Evolutionary conservation across 2,888 invertebrate genomes (phyloP).

Genomic region (Stramonita haemastoma): DNA sequence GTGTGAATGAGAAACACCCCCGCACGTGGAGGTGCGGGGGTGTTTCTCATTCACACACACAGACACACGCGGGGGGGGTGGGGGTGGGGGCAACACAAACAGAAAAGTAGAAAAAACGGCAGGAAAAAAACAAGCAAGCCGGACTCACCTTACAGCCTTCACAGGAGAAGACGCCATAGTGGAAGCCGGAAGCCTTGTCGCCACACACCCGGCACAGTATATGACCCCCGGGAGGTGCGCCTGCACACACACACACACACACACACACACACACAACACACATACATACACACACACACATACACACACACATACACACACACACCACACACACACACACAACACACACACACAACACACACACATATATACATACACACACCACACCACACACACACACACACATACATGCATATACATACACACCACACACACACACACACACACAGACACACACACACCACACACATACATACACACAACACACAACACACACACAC

Average conservation of each 20-base stretch:
- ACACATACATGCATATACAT: no score
- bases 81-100: no score
- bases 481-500: no score
- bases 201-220: conserved; percentile 73
- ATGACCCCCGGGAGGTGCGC: conserved; percentile 63
- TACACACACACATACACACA: background rate
- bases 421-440: no score
- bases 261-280: background rate
- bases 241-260: conserved; percentile 48
- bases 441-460: no score
- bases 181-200: conserved; percentile 74
- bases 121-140: background rate
- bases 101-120: background rate
- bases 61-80: background rate
- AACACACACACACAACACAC: no score
- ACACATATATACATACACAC: no score
- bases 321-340: background rate
- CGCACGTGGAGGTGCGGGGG: no score
- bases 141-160: conserved; percentile 73
- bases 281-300: background rate
- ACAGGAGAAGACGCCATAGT: conserved; percentile 74
- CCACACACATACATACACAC: no score
- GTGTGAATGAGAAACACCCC: no score
- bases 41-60: background rate
- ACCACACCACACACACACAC: no score